Percentiles rank a stretch among this genome's conserved stretches.
Evolutionary conservation across 2,797 vertebrate species (phyloP).

Genomic region (Miichthys miiuy): DNA sequence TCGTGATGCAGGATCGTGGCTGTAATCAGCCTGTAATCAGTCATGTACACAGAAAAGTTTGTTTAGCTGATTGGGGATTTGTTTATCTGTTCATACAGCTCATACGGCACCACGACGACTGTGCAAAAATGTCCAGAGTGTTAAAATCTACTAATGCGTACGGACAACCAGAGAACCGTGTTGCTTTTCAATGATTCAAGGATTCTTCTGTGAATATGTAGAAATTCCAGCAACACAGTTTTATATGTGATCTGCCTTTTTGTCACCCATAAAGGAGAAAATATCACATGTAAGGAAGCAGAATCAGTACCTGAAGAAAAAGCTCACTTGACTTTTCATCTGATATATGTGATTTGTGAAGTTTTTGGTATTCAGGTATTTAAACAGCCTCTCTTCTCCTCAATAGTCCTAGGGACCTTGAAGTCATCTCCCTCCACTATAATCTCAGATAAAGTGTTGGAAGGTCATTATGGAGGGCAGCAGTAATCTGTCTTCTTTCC

Average conservation of each 20-base stretch:
- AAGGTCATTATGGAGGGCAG: constrained; percentile 62
- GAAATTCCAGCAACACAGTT: neutral
- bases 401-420: constrained; percentile 40
- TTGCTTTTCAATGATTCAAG: neutral
- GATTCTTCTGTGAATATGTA: neutral
- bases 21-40: constrained; percentile 60
- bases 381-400: constrained; percentile 4
- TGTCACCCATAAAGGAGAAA: neutral
- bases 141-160: neutral
- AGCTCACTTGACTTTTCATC: neutral
- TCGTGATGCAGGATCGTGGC: constrained; percentile 11
- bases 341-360: neutral
- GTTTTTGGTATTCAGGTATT: neutral
- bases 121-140: neutral
- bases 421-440: constrained; percentile 35
- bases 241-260: constrained; percentile 6
- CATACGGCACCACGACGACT: neutral
- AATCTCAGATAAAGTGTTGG: constrained; percentile 67
- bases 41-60: constrained; percentile 39
- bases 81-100: constrained; percentile 33
- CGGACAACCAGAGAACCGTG: neutral
- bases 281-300: neutral
- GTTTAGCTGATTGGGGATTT: constrained; percentile 44
- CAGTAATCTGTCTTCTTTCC: constrained; percentile 66
- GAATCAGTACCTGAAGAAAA: neutral